Percentiles rank a stretch among this genome's conserved stretches.
phyloP scores from a whole-genome alignment of 30 jellyfish, hydroid and myxozoan genomes.

The Mastigias papua region DNA sequence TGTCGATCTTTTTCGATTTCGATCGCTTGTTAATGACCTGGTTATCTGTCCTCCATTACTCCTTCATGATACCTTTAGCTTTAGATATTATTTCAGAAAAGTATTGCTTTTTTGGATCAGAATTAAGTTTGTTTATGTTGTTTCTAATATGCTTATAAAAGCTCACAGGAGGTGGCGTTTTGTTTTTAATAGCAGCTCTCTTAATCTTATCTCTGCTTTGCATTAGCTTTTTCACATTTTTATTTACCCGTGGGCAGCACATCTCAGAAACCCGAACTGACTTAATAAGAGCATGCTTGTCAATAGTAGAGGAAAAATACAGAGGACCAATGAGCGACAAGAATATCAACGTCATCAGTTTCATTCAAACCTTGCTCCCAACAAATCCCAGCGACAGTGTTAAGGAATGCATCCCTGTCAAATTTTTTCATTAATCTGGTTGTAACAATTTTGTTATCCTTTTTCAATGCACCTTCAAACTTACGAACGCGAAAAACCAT shows the following conservation, averaged over 20 bases:
- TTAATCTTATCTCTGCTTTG: too few relatives aligned
- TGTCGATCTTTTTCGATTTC: constrained; percentile 3
- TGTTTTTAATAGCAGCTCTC: background rate
- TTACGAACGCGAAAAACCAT: constrained; percentile 35
- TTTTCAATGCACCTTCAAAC: too few relatives aligned
- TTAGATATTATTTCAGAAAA: background rate
- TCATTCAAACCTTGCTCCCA: too few relatives aligned
- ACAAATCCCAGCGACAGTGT: too few relatives aligned
- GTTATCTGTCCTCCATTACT: constrained; percentile 12
- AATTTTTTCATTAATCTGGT: constrained; percentile 35
- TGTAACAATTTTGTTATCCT: too few relatives aligned
- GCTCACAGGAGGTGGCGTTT: constrained; percentile 16
- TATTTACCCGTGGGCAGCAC: constrained; percentile 31
- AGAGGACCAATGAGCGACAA: constrained; percentile 3
- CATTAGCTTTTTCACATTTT: constrained; percentile 6
- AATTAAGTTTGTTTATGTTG: too few relatives aligned
- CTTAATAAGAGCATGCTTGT: too few relatives aligned
- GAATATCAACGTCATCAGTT: too few relatives aligned
- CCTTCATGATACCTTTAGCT: constrained; percentile 18
- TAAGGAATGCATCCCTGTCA: too few relatives aligned
- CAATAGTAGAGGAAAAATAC: constrained; percentile 3
- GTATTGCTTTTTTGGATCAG: constrained; percentile 21
- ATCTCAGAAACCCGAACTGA: too few relatives aligned
- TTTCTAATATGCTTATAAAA: constrained; percentile 21
- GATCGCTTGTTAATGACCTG: constrained; percentile 10